These are phyloP conservation scores for Morelia viridis DNA, from an alignment of 2,797 vertebrate species.

Conservation along the genomic window DNA sequence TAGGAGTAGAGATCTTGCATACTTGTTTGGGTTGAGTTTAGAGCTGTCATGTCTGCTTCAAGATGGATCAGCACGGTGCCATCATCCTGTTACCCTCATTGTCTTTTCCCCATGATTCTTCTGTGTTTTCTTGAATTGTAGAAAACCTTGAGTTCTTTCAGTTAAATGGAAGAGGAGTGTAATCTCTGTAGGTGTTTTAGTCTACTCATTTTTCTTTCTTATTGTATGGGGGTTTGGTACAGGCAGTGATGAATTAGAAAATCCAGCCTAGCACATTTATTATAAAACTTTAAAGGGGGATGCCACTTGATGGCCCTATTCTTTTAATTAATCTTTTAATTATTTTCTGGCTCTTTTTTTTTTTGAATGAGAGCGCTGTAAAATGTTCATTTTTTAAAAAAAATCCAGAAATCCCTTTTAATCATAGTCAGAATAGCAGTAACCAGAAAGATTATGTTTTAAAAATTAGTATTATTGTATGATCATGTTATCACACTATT, in stretches of 20 bases:
- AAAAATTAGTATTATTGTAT: not conserved
- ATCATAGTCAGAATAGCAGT: not conserved
- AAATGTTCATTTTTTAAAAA: not conserved
- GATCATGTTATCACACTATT: not conserved
- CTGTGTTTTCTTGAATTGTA: too few species aligned
- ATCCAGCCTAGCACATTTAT: not conserved
- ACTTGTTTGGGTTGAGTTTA: not conserved
- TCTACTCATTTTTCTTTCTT: not conserved
- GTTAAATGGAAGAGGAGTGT: not conserved
- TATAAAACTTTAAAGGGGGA: not conserved
- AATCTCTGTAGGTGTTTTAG: not conserved
- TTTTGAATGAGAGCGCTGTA: not conserved
- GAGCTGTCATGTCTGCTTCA: not conserved
- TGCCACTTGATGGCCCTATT: not conserved
- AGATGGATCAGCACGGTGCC: not conserved
- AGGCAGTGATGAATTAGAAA: not conserved
- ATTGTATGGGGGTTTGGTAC: not conserved
- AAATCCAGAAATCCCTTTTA: not conserved
- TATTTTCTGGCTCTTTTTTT: not conserved
- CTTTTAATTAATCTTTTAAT: not conserved
- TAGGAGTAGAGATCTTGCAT: not conserved
- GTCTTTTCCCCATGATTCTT: not conserved
- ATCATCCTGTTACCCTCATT: not conserved
- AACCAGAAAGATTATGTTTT: not conserved
- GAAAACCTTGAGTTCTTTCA: not conserved